These are phyloP conservation scores for Lasiurus borealis DNA, from an alignment of 2,113 vertebrate genomes.

Conservation along the genomic window DNA sequence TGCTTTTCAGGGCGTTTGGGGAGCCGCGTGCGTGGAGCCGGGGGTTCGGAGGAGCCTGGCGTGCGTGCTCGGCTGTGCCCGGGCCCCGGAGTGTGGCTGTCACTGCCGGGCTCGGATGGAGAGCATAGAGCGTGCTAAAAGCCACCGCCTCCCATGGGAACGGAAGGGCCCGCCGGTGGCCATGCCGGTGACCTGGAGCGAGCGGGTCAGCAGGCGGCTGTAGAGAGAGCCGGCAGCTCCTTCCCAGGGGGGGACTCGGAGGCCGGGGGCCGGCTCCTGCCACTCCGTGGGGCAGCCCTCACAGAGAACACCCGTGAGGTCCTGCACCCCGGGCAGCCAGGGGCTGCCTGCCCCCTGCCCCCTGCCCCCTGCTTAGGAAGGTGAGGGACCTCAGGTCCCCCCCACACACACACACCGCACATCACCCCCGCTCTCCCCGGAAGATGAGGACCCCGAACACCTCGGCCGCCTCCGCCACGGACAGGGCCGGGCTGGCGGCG, in stretches of 20 bases:
- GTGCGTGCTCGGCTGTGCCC: constrained; percentile 45
- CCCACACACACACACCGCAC: no score
- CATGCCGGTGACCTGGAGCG: background rate
- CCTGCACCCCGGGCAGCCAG: background rate
- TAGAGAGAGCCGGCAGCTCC: background rate
- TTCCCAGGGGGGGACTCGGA: background rate
- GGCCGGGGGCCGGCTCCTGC: background rate
- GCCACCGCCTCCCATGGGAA: background rate
- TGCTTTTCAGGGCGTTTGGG: constrained; percentile 56
- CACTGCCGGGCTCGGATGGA: background rate
- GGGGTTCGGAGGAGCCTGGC: constrained; percentile 23
- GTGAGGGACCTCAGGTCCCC: constrained; percentile 82
- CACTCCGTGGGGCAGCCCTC: rapidly evolving
- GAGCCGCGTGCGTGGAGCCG: background rate
- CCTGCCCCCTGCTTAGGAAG: constrained; percentile 70
- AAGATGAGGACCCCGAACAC: constrained; percentile 94
- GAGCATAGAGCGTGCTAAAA: constrained; percentile 2
- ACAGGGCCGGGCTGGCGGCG: constrained; percentile 88
- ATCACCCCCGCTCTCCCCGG: constrained; percentile 82
- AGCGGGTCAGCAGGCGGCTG: background rate
- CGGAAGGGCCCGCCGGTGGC: background rate
- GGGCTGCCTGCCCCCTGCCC: constrained; percentile 36
- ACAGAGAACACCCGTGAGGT: background rate
- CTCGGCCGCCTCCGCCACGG: constrained; percentile 91
- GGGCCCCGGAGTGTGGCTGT: background rate